These are phyloP conservation scores for Ciconia maguari DNA, from an alignment of 2,113 vertebrate species.

Conservation along the genomic window DNA sequence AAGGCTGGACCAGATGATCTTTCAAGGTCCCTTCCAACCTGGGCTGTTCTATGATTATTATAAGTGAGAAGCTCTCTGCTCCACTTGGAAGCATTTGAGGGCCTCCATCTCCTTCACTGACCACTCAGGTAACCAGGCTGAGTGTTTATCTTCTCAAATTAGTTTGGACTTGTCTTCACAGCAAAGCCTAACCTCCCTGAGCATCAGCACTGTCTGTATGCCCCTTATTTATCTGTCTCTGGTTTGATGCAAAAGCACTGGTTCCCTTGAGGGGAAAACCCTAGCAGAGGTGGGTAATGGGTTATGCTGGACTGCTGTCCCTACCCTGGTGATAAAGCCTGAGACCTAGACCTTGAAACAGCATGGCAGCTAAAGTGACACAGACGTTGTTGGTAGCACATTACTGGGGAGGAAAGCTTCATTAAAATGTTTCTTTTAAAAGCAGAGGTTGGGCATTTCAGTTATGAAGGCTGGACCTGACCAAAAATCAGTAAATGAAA, in stretches of 20 bases:
- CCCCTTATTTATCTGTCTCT: neutral
- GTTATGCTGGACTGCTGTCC: neutral
- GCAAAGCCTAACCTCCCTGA: neutral
- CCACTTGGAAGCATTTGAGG: neutral
- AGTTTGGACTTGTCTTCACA: neutral
- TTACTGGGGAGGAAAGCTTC: neutral
- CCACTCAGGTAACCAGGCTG: neutral
- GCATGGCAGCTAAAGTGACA: neutral
- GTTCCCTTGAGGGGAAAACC: neutral
- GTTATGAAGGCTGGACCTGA: neutral
- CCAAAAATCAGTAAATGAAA: neutral
- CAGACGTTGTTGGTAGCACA: rapidly evolving
- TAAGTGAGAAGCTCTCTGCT: neutral
- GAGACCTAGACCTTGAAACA: neutral
- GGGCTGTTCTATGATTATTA: neutral
- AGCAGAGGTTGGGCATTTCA: neutral
- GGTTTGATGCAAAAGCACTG: neutral
- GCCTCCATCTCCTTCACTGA: neutral
- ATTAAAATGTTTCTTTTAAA: neutral
- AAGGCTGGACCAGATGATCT: neutral
- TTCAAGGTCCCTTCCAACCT: neutral
- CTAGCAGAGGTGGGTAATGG: neutral
- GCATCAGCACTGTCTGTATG: neutral
- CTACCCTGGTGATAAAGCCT: neutral
- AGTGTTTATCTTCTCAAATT: neutral